Evolutionary conservation across 2,888 invertebrate species (phyloP).

Genomic region (Drosophila putrida): DNA sequence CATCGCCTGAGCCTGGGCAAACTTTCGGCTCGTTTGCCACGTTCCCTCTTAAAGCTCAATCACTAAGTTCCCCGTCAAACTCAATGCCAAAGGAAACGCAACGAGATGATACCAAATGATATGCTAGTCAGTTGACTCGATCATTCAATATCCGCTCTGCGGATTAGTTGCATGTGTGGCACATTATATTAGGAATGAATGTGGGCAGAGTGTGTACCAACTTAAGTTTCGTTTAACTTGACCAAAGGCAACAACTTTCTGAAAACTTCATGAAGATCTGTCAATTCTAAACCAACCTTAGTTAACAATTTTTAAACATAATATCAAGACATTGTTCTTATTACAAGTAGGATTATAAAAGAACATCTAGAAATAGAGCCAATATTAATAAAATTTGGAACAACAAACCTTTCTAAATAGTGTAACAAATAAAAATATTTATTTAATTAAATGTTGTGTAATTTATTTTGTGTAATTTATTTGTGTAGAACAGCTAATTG

Average conservation of each 20-base stretch:
- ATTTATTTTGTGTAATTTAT: no score
- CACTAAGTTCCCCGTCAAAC: neutral
- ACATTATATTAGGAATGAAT: neutral
- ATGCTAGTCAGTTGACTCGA: conserved; percentile 37
- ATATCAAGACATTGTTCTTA: no score
- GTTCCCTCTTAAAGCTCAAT: conserved; percentile 8
- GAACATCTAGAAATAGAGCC: no score
- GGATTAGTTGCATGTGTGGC: conserved; percentile 46
- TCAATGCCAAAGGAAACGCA: neutral
- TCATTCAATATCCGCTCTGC: conserved; percentile 44
- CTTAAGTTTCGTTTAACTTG: neutral
- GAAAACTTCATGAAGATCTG: no score
- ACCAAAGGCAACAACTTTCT: neutral
- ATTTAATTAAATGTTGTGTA: no score
- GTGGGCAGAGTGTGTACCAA: neutral
- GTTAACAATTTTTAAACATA: no score
- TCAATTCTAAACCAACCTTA: no score
- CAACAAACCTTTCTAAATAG: no score
- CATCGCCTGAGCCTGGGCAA: conserved; percentile 22
- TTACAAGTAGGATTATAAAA: no score
- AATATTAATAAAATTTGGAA: no score
- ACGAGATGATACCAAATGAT: conserved; percentile 21
- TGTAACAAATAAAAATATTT: no score
- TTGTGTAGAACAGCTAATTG: no score
- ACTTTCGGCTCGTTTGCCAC: conserved; percentile 28